Base-by-base conservation (phyloP, 2,797 vertebrate genomes). In the Cacajao melanocephalus region DNA sequence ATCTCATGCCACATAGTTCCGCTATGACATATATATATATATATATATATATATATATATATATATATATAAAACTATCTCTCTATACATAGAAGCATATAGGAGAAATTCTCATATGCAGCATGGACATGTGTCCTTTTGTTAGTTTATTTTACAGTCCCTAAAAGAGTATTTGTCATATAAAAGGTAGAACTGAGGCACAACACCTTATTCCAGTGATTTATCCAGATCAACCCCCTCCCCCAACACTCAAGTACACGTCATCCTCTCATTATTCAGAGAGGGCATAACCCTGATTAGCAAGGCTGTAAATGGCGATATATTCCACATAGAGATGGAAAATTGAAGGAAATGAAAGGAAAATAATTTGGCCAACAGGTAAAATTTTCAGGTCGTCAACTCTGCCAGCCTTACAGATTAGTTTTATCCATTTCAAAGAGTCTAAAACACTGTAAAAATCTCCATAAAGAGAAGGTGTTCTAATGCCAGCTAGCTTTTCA, bases 261-360 rank as follows among this genome's bases (percentile, higher is more conserved):
- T 9, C 58, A 36, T 52, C 57, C 22, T 93, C 58, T 92, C 44
- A 64, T n/a, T 64, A 85, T 55, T 61, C 36, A 41, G 84, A 70
- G 72, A 84, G 39, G 72, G n/a, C 39, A 78, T 13, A 90, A 17
- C n/a, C 20, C 46, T 17, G 20, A 44, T 50, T 70, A 93, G n/a
- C 86, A 64, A 52, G 46, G 36, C n/a, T 73, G 3, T 22, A 72
- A 50, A 80, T 15, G 11, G 30, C 3, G 5, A 72, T 41, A 48
- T 14, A 28, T 39, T 36, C 17, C 28, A 82, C 41, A 41, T 44
- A 88, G 57, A 81, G 7, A n/a, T 9, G 15, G 24, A 94, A 90
- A 93, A 78, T 4, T 5, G 55, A 93, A 96, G 79, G 85, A 81
- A 90, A 87, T 75, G 46, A 92, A 94, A 85, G 70, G 52, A 83